phyloP scores from a whole-genome alignment of 2,113 vertebrate species.

The Arizona elegans region DNA sequence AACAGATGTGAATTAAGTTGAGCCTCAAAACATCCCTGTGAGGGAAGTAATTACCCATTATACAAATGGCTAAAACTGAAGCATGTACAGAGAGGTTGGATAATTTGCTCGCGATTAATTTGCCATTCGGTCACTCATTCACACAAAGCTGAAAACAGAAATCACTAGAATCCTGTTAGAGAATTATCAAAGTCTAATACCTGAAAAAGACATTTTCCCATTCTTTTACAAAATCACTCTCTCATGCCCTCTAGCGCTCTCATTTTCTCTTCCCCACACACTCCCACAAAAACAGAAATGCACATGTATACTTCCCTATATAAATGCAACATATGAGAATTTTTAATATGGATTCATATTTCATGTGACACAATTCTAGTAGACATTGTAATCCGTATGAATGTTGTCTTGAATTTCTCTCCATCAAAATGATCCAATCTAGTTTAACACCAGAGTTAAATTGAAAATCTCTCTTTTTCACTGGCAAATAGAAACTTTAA shows the following conservation, averaged over 20 bases:
- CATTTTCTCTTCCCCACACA: background rate
- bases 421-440: fast-evolving
- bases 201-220: constrained; percentile 39
- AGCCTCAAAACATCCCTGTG: constrained; percentile 75
- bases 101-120: constrained; percentile 59
- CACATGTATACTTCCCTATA: constrained; percentile 25
- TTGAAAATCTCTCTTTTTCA: background rate
- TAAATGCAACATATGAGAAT: background rate
- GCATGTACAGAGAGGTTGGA: constrained; percentile 60
- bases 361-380: fast-evolving
- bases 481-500: background rate
- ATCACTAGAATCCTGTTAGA: constrained; percentile 32
- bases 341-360: background rate
- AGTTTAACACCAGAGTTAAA: background rate
- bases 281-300: background rate
- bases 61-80: constrained; percentile 60
- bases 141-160: constrained; percentile 52
- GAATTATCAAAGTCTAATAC: constrained; percentile 49
- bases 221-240: constrained; percentile 45
- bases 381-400: background rate
- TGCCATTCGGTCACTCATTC: background rate
- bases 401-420: background rate
- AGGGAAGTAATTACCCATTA: constrained; percentile 71
- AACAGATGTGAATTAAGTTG: constrained; percentile 37
- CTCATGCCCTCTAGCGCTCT: constrained; percentile 4